These are phyloP conservation scores for Dione juno DNA, from an alignment of 2,888 invertebrate species.

Conservation along the genomic window DNA sequence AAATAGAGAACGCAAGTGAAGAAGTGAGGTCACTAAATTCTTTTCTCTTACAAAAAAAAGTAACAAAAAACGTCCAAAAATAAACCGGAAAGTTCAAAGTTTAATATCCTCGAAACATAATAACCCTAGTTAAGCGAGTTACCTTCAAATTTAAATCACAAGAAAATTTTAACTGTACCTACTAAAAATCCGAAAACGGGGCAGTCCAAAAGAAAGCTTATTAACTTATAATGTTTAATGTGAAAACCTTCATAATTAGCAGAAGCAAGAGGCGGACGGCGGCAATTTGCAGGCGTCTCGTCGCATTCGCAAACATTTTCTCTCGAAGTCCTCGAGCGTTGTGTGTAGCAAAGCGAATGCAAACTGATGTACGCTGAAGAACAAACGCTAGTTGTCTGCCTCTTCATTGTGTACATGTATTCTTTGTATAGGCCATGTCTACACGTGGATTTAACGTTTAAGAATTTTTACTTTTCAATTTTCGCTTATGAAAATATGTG, in stretches of 20 bases:
- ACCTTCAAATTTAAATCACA: not conserved
- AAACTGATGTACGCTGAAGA: constrained; percentile 44
- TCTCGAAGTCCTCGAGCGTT: constrained; percentile 42
- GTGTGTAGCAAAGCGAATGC: constrained; percentile 42
- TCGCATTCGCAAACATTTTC: constrained; percentile 43
- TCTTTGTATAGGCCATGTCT: constrained; percentile 21
- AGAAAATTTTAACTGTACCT: not conserved
- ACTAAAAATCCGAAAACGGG: not conserved
- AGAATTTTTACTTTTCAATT: constrained; percentile 7
- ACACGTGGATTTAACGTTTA: not conserved
- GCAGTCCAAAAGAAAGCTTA: not conserved
- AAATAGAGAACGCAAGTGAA: too few species aligned
- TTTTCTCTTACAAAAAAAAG: not conserved
- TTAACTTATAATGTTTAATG: constrained; percentile 4
- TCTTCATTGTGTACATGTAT: constrained; percentile 38
- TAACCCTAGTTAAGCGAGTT: not conserved
- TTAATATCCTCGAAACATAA: not conserved
- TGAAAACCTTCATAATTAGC: constrained; percentile 34
- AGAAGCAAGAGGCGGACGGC: constrained; percentile 18
- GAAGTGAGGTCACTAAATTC: not conserved
- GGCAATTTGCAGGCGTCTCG: constrained; percentile 37
- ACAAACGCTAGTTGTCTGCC: constrained; percentile 41
- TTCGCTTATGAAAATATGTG: not conserved
- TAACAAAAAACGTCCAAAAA: not conserved
- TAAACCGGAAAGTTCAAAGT: not conserved